These are phyloP conservation scores for Episyrphus balteatus DNA, from an alignment of 1,140 invertebrate species.

Conservation along the genomic window DNA sequence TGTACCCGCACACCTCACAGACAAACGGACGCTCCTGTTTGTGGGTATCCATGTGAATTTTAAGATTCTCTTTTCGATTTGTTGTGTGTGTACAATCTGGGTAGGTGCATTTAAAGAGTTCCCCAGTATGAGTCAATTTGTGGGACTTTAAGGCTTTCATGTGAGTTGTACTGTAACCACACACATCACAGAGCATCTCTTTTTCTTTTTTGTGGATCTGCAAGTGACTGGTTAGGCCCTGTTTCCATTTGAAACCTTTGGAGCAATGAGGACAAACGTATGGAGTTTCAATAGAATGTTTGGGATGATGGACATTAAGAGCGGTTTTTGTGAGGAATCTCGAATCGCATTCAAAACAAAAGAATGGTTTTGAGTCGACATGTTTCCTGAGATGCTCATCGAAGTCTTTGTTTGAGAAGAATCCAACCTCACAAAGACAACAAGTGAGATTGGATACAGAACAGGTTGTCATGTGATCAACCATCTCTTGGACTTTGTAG, in stretches of 20 bases:
- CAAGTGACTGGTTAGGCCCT: constrained; percentile 47
- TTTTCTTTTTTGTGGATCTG: constrained; percentile 45
- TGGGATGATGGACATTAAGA: constrained; percentile 42
- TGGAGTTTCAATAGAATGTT: constrained; percentile 44
- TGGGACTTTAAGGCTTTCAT: constrained; percentile 47
- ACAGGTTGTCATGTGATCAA: constrained; percentile 37
- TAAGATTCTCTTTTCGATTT: constrained; percentile 41
- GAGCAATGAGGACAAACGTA: constrained; percentile 46
- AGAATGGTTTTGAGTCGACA: constrained; percentile 39
- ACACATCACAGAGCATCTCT: constrained; percentile 49
- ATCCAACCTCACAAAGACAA: constrained; percentile 40
- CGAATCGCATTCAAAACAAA: constrained; percentile 42
- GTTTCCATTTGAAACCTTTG: constrained; percentile 54
- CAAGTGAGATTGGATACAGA: constrained; percentile 39
- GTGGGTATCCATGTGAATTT: constrained; percentile 43
- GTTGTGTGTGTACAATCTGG: constrained; percentile 40
- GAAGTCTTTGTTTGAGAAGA: constrained; percentile 36
- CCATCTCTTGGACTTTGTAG: constrained; percentile 35
- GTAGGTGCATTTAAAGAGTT: constrained; percentile 42
- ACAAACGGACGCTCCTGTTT: constrained; percentile 42
- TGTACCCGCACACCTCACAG: constrained; percentile 41
- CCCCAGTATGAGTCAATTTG: constrained; percentile 43
- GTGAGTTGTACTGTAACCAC: constrained; percentile 48
- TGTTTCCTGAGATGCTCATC: constrained; percentile 40
- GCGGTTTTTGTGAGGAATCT: constrained; percentile 43